A percentile compares a stretch with the other conserved stretches of the same genome.
Conservation (phyloP, 2,888 invertebrate species). For the Ophioninae sp. region DNA sequence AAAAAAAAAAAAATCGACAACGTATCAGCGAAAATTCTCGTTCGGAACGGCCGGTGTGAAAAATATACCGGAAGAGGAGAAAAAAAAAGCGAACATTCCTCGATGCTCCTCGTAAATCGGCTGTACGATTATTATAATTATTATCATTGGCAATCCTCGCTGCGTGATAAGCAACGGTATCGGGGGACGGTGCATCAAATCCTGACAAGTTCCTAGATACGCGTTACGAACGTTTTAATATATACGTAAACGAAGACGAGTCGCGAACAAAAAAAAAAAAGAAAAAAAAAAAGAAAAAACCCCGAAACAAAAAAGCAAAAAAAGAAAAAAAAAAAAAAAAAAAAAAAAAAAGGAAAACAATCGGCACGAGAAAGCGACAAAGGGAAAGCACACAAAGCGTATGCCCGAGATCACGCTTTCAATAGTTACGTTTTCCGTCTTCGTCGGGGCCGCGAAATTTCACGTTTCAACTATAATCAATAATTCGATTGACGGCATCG, state of each 20-base stretch:
- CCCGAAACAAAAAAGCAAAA: neutral
- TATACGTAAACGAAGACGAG: conserved; percentile 27
- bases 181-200: conserved; percentile 40
- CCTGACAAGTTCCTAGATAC: conserved; percentile 72
- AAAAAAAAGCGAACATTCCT: conserved; percentile 9
- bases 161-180: neutral
- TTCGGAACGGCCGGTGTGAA: conserved; percentile 12
- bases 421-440: neutral
- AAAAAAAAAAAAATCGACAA: neutral
- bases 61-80: conserved; percentile 15
- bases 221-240: conserved; percentile 51
- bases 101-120: neutral
- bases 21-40: neutral
- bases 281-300: neutral
- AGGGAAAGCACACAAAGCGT: no score
- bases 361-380: neutral
- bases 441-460: neutral
- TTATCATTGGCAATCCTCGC: neutral
- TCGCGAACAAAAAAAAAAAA: conserved; percentile 14
- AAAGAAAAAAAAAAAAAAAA: neutral
- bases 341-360: neutral
- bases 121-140: neutral
- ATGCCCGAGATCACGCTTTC: neutral
- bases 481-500: conserved; percentile 10
- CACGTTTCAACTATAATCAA: neutral